A percentile compares a stretch with the other conserved stretches of the same genome.
phyloP scores from a whole-genome alignment of 1,140 invertebrate genomes.

The Cyclargus thomasi region DNA sequence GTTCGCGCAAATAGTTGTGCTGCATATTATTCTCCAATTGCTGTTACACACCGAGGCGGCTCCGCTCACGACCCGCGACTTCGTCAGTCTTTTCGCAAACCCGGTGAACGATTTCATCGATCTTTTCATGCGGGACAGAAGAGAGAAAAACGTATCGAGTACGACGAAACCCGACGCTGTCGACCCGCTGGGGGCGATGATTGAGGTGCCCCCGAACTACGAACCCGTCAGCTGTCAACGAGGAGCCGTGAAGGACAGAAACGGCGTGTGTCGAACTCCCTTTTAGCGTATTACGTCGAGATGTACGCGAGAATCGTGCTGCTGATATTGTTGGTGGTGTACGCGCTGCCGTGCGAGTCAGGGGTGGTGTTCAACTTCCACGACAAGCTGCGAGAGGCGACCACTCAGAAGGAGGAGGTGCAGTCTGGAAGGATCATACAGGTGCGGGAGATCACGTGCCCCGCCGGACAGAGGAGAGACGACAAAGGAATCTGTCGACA shows the following conservation, averaged over 20 bases:
- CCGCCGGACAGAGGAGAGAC: constrained; percentile 46
- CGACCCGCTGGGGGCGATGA: constrained; percentile 33
- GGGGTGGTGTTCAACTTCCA: constrained; percentile 55
- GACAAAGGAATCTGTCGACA: constrained; percentile 38
- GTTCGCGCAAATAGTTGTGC: constrained; percentile 46
- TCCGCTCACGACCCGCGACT: constrained; percentile 37
- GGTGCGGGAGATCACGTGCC: constrained; percentile 49
- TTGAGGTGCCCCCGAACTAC: constrained; percentile 49
- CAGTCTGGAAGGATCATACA: constrained; percentile 50
- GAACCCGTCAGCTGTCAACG: constrained; percentile 30
- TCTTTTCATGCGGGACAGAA: constrained; percentile 28
- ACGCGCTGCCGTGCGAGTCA: constrained; percentile 30
- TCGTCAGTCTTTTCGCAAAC: constrained; percentile 50
- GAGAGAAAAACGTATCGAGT: constrained; percentile 20
- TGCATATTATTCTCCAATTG: constrained; percentile 45
- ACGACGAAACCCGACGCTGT: constrained; percentile 18
- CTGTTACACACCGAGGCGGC: constrained; percentile 32
- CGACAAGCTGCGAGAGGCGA: constrained; percentile 48
- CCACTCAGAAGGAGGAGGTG: constrained; percentile 36
- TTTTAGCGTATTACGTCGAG: constrained; percentile 42
- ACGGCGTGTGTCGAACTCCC: constrained; percentile 53
- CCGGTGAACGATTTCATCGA: constrained; percentile 47
- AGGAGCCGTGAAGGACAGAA: constrained; percentile 41
- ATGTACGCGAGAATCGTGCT: constrained; percentile 64
- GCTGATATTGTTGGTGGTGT: constrained; percentile 34